Evolutionary conservation across 2,797 vertebrate species (phyloP), one percentile per base, ranked within the genome.

Genomic region (Peromyscus aztecus): DNA sequence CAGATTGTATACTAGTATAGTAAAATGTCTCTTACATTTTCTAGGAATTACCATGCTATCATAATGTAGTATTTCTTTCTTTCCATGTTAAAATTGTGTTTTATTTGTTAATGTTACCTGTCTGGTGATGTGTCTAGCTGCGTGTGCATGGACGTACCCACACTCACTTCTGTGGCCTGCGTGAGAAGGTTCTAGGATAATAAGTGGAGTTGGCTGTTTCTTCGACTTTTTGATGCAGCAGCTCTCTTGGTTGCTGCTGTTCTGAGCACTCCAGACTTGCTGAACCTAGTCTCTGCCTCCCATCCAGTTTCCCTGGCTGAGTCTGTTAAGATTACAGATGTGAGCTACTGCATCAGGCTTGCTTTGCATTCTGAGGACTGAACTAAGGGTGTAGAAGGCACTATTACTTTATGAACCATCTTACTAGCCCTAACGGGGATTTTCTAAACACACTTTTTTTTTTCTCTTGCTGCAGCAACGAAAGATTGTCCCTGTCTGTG

Each of bases 381-480:
- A 52, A 29, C 24, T 73, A 52, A 12, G n/a, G 1, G 7, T 29
- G 16, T 43, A 6, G 67, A 37, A 88, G 24, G 52, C 34, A 57
- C 24, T 73, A 31, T 24, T 12, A 37, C 65, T 29, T 71, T 37
- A 37, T 6, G 24, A 71, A 17, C 17, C 16, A 6, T 29, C 13
- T 29, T 55, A 4, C 34, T 71, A 67, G 16, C 23, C 34, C 7
- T n/a, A 43, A 40, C 19, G 65, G 27, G 84, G 9, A 13, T 85
- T 95, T 91, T 46, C 27, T 87, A 76, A 89, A 43, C 27, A 43
- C 0, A 24, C 31, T 37, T 93, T 97, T 93, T n/a, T 73, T 97
- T 94, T 90, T 76, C 92, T 97, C 63, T 86, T 76, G 59, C 4
- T 81, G 40, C 93, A 94, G 84, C 49, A 57, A 78, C 49, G n/a